Base-by-base conservation (phyloP, 2,113 vertebrate species). In the Rhagologus leucostigma region DNA sequence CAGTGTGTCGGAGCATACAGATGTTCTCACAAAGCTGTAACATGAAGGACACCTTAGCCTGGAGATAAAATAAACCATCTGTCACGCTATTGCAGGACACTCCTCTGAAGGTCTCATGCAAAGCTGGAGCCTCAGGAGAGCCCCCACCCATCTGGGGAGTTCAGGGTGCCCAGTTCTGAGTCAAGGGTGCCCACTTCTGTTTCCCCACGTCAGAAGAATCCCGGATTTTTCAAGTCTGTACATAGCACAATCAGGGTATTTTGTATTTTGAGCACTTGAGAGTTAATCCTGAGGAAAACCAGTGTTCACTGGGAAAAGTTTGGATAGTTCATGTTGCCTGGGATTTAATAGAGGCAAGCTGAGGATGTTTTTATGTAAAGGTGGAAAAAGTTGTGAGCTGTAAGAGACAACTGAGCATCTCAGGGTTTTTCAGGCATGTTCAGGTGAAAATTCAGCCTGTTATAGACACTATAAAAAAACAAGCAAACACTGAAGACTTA, bases 191-290 rank as follows among this genome's bases (percentile, higher is more conserved):
- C 26, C 26, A 5, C 29, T 84, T 49, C n/a, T 47, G 8, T 23
- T 80, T 62, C 9, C 23, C 20, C 1, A 0, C 6, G 3, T 20
- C 46, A 67, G 63, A 35, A 33, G 53, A 32, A 49, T 57, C n/a
- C 5, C 8, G 8, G 19, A 5, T 46, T 62, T 87, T 81, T 53
- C 11, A 41, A 41, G 11, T 24, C 55, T 84, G 22, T 37, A 17
- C 3, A 0, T 13, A 14, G 14, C 44, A 71, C 12, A 16, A 1
- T 44, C 6, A 10, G 24, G 24, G 3, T 47, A 4, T 44, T 71
- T 71, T 60, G 16, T 56, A 13, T 60, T 77, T 23, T 21, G 47
- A 53, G 39, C 2, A 0, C 47, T 39, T 71, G 26, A 22, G 35
- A 29, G 27, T 63, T 70, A 32, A 63, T 37, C 33, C 39, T 2